Base-by-base conservation (phyloP, 2,888 invertebrate species). In the Autographa pulchrina region DNA sequence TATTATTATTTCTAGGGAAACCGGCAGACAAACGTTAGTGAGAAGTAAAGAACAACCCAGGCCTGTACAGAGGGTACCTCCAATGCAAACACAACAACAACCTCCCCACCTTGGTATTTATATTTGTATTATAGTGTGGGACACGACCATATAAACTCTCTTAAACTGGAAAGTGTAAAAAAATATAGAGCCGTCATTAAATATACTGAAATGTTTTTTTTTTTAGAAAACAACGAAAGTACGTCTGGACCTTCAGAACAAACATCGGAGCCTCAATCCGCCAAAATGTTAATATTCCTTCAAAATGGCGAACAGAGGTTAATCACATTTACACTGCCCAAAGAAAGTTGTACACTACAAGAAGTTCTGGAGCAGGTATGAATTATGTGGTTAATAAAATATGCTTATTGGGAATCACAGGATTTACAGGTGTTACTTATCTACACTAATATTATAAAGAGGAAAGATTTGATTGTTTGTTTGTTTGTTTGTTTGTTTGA, bases 311-410 rank as follows among this genome's bases (percentile, higher is more conserved):
- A 98, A 92, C 98, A 98, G 91, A 96, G 98, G 87, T 95, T 98
- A 74, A 98, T 98, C 68, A 98, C 98, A 13, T 98, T 98, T 89
- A 98, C 98, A 68, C 95, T 98, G 83, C 98, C 98, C 9, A 97
- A 97, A 86, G 98, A 98, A 90, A 97, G 97, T 77, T 98, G 98
- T 91, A 98, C 98, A 0, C 97, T 98, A 67, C 97, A 98, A 90
- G 98, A 98, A 94, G 97, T 98, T 79, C 93, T 98, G 72, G 98
- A 98, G 89, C 98, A 98, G 96, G 97, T 97, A 83, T 90, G 88
- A 16, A 11, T 38, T 35, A 35, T 11, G 11, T 38, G 38, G 38
- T 11, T 38, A 11, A 11, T 38, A 38, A 11, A 11, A 11, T 35
- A 35, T 6, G 35, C 25, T 25, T 2, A 25, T 25, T 25, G 25